phyloP scores from a whole-genome alignment of 1,140 invertebrate species.

The Choristoneura fumiferana region DNA sequence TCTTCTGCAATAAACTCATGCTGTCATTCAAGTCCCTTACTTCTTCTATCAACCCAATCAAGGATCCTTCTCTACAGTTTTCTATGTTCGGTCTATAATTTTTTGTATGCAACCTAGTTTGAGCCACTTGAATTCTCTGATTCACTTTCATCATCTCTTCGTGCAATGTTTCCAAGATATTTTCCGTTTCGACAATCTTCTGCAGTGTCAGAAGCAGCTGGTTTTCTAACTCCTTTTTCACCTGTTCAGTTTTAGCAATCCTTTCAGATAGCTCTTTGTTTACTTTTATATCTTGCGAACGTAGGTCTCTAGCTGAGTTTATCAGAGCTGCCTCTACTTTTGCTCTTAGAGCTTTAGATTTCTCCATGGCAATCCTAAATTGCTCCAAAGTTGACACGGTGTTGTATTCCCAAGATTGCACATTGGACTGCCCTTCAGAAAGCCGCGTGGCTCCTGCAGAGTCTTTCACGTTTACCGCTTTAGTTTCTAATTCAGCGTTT shows the following conservation, averaged over 20 bases:
- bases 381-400: slow-evolving; percentile 81
- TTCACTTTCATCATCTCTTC: slow-evolving; percentile 82
- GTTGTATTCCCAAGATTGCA: slow-evolving; percentile 84
- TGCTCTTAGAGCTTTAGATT: slow-evolving; percentile 79
- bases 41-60: slow-evolving; percentile 84
- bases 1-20: slow-evolving; percentile 79
- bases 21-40: slow-evolving; percentile 82
- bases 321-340: slow-evolving; percentile 81
- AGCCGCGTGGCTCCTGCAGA: slow-evolving; percentile 85
- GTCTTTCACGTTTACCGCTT: slow-evolving; percentile 82
- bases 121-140: slow-evolving; percentile 85
- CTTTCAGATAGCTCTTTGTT: slow-evolving; percentile 81
- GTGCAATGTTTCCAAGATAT: slow-evolving; percentile 81
- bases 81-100: slow-evolving; percentile 82
- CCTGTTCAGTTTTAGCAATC: slow-evolving; percentile 82
- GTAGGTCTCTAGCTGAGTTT: slow-evolving; percentile 83
- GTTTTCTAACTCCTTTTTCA: slow-evolving; percentile 81
- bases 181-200: slow-evolving; percentile 84
- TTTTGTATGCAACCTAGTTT: slow-evolving; percentile 85
- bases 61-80: slow-evolving; percentile 83
- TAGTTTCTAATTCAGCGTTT: slow-evolving; percentile 81
- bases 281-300: slow-evolving; percentile 84
- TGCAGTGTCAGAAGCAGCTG: slow-evolving; percentile 78
- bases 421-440: slow-evolving; percentile 84
- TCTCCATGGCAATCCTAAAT: slow-evolving; percentile 78